Percentiles rank a stretch among this genome's conserved stretches.
Conservation (phyloP, 2,113 vertebrate species). For the Nothocercus julius region DNA sequence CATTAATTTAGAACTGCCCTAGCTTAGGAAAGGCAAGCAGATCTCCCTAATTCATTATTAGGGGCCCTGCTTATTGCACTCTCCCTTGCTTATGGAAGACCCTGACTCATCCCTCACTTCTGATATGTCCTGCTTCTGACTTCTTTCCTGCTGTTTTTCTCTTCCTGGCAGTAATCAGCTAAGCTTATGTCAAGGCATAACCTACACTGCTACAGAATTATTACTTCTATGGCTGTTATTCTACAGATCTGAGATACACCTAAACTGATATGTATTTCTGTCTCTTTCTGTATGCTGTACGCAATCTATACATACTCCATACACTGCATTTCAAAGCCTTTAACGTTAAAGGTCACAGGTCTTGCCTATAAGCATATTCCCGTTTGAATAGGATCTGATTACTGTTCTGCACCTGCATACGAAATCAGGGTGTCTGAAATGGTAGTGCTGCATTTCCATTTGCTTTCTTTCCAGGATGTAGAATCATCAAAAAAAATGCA, state of each 20-base stretch:
- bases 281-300: background rate
- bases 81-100: background rate
- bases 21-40: background rate
- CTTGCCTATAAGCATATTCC: background rate
- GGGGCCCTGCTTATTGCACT: background rate
- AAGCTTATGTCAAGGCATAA: background rate
- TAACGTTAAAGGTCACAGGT: background rate
- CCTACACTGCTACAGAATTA: background rate
- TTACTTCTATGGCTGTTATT: accelerated
- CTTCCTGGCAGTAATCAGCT: background rate
- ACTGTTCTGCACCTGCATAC: background rate
- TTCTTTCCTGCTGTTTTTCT: background rate
- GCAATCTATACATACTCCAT: background rate
- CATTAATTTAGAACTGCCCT: background rate
- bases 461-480: background rate
- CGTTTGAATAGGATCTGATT: background rate
- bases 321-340: background rate
- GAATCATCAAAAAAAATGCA: background rate
- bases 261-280: background rate
- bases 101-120: background rate
- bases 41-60: background rate
- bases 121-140: background rate
- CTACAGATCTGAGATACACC: background rate
- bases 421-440: background rate
- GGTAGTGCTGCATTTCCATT: background rate